phyloP scores from a whole-genome alignment of 2,888 invertebrate genomes.

The Gandaritis pyraliata region DNA sequence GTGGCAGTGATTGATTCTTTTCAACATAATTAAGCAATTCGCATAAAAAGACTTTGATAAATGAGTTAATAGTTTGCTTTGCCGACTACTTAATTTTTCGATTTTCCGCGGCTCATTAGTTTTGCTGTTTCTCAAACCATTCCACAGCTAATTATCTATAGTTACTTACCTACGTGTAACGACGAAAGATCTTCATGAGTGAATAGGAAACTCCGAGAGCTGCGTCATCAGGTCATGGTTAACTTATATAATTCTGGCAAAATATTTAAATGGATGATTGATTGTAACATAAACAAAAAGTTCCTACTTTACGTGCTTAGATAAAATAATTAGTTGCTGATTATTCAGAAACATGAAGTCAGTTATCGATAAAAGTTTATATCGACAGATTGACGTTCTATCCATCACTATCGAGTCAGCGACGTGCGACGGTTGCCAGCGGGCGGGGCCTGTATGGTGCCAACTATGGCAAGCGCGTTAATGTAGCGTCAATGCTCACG shows the following conservation, averaged over 20 bases:
- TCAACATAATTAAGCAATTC: constrained; percentile 40
- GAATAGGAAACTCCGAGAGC: too few relatives aligned
- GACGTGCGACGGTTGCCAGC: constrained; percentile 65
- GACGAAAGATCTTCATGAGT: too few relatives aligned
- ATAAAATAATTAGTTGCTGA: neutral
- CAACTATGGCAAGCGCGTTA: constrained; percentile 83
- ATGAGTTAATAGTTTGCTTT: constrained; percentile 25
- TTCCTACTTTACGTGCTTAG: neutral
- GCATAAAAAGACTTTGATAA: constrained; percentile 38
- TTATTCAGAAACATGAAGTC: neutral
- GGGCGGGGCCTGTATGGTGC: constrained; percentile 74
- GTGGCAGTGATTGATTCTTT: constrained; percentile 49
- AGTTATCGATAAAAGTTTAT: constrained; percentile 44
- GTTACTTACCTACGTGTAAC: neutral
- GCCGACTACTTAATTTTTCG: constrained; percentile 27
- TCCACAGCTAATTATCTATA: constrained; percentile 11
- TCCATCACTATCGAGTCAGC: constrained; percentile 68
- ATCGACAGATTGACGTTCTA: constrained; percentile 57
- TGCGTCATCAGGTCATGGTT: neutral
- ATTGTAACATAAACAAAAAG: neutral
- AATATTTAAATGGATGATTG: neutral
- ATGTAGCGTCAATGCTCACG: constrained; percentile 71
- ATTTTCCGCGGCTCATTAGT: constrained; percentile 35
- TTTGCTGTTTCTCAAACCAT: constrained; percentile 28
- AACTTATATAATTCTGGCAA: neutral